Base-by-base conservation (phyloP, 2,888 invertebrate genomes). In the Orchestes rusci region DNA sequence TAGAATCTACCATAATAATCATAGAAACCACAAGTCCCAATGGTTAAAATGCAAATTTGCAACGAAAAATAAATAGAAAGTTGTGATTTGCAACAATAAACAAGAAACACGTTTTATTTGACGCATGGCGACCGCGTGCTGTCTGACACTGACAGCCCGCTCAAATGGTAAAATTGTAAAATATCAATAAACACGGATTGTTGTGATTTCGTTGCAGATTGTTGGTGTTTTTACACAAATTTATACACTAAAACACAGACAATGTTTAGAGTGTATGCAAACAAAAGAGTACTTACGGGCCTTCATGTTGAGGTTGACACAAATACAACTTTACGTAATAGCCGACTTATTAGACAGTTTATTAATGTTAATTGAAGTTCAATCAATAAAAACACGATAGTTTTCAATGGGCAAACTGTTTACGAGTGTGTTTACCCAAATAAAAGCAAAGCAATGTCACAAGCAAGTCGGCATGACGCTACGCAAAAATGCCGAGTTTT, bases 251-350 rank as follows among this genome's bases (percentile, higher is more conserved):
- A n/a, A n/a, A n/a, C n/a, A n/a, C n/a, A n/a, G n/a, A n/a, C n/a
- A n/a, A n/a, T n/a, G n/a, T n/a, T n/a, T n/a, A n/a, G n/a, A n/a
- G n/a, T n/a, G n/a, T n/a, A n/a, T n/a, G n/a, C n/a, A n/a, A n/a
- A n/a, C 23, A 7, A 23, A 23, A 23, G 5, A 10, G 23, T 57
- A 59, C 61, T 61, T 61, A 62, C 60, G 59, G 43, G 56, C 57
- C 55, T 61, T 61, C 61, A 62, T 62, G 51, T 59, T 60, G 51
- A 45, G 33, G 43, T 40, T 45, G 42, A 45, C 45, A 45, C 19
- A 33, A 31, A 7, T 10, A 8, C 16, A 23, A 19, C 28, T 48
- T 51, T 48, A 48, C 48, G 51, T 50, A 50, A 50, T 38, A 44
- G 27, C 18, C 19, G 37, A 35, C 31, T 41, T 41, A 5, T 23